Conservation (phyloP, 2,797 vertebrate genomes). For the Sebastolobus altivelis region DNA sequence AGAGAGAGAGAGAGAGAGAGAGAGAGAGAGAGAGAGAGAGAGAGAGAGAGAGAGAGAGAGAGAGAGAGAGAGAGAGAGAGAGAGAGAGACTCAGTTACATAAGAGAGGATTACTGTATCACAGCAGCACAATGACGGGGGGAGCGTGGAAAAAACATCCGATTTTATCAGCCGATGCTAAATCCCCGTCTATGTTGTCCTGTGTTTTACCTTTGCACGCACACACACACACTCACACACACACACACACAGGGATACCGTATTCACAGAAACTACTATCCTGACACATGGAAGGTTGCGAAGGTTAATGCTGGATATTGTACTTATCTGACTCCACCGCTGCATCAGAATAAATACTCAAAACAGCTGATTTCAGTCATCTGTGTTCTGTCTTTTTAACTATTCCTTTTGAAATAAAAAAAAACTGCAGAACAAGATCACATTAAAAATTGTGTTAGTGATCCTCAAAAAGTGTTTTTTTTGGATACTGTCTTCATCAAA, state of each 20-base stretch:
- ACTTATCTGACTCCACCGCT: conserved; percentile 32
- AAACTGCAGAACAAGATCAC: conserved; percentile 1
- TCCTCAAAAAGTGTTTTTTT: neutral
- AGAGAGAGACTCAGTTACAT: conserved; percentile 69
- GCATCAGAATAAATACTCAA: conserved; percentile 21
- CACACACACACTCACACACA: conserved; percentile 1
- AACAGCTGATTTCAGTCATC: conserved; percentile 20
- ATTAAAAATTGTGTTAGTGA: neutral
- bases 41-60: neutral
- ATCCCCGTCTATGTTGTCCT: conserved; percentile 56
- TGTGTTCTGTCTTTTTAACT: neutral
- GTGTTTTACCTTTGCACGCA: conserved; percentile 26
- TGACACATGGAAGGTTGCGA: conserved; percentile 20
- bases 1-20: conserved; percentile 26
- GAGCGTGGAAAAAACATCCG: conserved; percentile 42
- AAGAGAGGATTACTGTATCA: conserved; percentile 79
- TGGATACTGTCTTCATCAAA: neutral
- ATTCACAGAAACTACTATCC: conserved; percentile 10
- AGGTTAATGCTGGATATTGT: conserved; percentile 47
- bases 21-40: neutral
- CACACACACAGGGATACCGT: neutral
- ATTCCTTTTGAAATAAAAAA: neutral
- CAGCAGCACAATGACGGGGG: conserved; percentile 58
- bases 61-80: conserved; percentile 23
- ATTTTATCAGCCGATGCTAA: conserved; percentile 64